Evolutionary conservation across 2,113 vertebrate genomes (phyloP), one percentile per base, ranked within the genome.

Genomic region (Penelope pileata): DNA sequence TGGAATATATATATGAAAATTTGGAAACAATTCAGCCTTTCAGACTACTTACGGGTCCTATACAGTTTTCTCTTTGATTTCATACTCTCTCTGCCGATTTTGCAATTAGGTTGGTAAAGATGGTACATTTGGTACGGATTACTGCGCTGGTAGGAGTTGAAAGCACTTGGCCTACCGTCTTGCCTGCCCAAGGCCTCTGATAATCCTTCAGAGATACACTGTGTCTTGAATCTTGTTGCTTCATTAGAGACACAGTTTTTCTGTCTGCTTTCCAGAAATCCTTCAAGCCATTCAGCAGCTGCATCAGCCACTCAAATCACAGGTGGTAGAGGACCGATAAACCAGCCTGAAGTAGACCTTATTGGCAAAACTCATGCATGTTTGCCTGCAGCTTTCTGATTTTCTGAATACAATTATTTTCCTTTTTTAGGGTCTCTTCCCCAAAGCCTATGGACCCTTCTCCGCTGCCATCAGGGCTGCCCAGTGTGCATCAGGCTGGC

Each of bases 121-220:
- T 10, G 23, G 27, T 58, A 58, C 40, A 67, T 83, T 79, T 93
- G 48, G n/a, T 40, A 43, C 40, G 50, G 50, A 75, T 62, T 78
- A 73, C 48, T 85, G 76, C 6, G 66, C 26, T 60, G 34, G 48
- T 7, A 93, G 42, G 15, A 15, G 51, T 60, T 86, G 84, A 95
- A 93, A 88, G 72, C 36, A 56, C 51, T 93, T 87, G 90, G 89
- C 73, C 79, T 84, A 76, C 59, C 63, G 77, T 66, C 42, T 70
- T 77, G 60, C 48, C n/a, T 36, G 27, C 24, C 38, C 74, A 68
- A 67, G 58, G 38, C 48, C n/a, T 77, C 86, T 75, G 67, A 64
- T 74, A 93, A 90, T 80, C 67, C 83, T 89, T 80, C 83, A 86
- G 64, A 91, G 69, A 26, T 27, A 86, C 29, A 56, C 45, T 16